These are phyloP conservation scores for Centruroides sculpturatus DNA, from an alignment of 1,140 invertebrate genomes.

Conservation along the genomic window DNA sequence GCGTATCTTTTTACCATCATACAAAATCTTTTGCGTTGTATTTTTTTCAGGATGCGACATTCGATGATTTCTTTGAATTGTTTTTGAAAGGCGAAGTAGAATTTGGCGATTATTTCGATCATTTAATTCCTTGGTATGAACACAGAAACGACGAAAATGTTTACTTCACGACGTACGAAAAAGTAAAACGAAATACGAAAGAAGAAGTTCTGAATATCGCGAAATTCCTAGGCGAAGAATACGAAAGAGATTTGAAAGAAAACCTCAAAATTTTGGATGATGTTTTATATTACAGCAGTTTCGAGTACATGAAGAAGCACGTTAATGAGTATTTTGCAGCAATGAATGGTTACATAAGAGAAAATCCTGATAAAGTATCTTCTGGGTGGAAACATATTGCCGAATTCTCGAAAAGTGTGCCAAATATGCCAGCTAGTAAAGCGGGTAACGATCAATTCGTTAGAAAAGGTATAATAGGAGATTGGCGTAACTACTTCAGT, in stretches of 20 bases:
- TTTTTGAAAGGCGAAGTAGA: constrained; percentile 25
- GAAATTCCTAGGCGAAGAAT: constrained; percentile 7
- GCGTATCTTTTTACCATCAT: background rate
- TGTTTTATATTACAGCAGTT: constrained; percentile 6
- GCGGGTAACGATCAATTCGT: no score
- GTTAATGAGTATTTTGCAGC: background rate
- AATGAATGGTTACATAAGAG: no score
- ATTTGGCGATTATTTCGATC: constrained; percentile 30
- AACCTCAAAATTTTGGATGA: constrained; percentile 3
- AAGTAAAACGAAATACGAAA: constrained; percentile 13
- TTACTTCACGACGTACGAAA: constrained; percentile 24
- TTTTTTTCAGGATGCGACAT: constrained; percentile 18
- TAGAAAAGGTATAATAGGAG: no score
- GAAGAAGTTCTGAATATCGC: constrained; percentile 10
- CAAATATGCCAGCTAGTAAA: no score
- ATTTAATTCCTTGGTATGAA: constrained; percentile 25
- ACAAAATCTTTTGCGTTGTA: background rate
- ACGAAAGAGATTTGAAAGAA: background rate
- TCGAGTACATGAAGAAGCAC: constrained; percentile 4
- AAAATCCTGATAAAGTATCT: no score
- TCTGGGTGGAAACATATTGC: no score
- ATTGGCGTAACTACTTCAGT: no score
- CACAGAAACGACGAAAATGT: constrained; percentile 22
- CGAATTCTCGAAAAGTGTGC: no score
- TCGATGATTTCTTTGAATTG: constrained; percentile 26